phyloP scores from a whole-genome alignment of 2,113 vertebrate genomes.

The Cervus canadensis region DNA sequence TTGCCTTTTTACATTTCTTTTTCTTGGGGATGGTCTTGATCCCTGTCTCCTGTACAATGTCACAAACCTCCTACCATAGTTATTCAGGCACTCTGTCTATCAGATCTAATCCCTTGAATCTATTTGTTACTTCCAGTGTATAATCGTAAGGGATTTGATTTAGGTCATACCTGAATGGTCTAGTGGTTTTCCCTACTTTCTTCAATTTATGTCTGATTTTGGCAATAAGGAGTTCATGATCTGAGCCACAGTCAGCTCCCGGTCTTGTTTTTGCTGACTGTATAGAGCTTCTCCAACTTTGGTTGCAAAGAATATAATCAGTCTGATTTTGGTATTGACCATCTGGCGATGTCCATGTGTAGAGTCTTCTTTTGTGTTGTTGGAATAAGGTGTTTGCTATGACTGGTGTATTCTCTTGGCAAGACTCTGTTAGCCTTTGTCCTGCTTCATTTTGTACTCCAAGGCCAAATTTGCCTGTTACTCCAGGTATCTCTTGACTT shows the following conservation, averaged over 20 bases:
- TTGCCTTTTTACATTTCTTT: background rate
- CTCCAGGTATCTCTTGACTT: background rate
- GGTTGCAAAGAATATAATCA: background rate
- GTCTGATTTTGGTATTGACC: accelerated
- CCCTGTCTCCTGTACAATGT: background rate
- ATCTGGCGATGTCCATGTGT: background rate
- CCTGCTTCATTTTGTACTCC: background rate
- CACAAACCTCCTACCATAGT: background rate
- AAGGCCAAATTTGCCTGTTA: background rate
- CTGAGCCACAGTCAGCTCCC: background rate
- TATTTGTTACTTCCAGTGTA: background rate
- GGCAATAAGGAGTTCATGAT: background rate
- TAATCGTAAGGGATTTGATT: accelerated
- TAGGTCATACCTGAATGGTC: background rate
- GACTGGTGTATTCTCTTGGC: background rate
- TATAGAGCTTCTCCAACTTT: background rate
- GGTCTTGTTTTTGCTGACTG: background rate
- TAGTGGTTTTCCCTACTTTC: background rate
- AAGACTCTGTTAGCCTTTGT: background rate
- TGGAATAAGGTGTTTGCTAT: background rate
- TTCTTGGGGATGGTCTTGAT: background rate
- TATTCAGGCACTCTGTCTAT: background rate
- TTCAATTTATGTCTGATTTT: background rate
- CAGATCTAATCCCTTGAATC: background rate
- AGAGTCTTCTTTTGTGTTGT: no score